A percentile compares a stretch with the other conserved stretches of the same genome.
These are phyloP conservation scores for Drosophila athabasca DNA, from an alignment of 1,140 invertebrate species.

Conservation along the genomic window DNA sequence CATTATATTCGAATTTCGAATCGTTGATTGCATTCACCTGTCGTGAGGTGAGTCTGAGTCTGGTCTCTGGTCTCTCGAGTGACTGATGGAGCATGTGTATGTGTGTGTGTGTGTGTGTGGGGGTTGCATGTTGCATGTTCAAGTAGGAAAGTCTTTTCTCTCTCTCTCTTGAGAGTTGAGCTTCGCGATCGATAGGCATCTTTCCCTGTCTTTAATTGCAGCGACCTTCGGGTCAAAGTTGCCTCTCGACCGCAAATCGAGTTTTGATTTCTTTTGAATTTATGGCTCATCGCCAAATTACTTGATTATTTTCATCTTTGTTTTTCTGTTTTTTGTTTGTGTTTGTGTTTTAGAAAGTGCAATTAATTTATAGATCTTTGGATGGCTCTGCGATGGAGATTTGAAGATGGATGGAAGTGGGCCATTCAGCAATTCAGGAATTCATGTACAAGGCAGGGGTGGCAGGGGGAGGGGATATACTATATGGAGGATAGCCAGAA, in stretches of 20 bases:
- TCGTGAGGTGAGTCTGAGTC: conserved; percentile 33
- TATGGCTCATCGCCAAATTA: conserved; percentile 44
- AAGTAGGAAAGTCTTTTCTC: conserved; percentile 23
- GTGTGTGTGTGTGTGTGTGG: conserved; percentile 3
- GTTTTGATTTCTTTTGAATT: conserved; percentile 42
- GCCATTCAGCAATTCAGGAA: too few species aligned
- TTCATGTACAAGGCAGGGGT: too few species aligned
- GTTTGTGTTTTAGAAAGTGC: conserved; percentile 47
- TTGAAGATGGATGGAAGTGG: not conserved
- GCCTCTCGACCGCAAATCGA: conserved; percentile 38
- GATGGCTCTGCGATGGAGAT: conserved; percentile 17
- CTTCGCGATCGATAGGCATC: too few species aligned
- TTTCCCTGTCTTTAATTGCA: conserved; percentile 44
- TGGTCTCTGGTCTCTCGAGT: too few species aligned
- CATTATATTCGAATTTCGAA: conserved; percentile 32
- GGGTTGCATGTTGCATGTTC: conserved; percentile 49
- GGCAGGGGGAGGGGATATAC: too few species aligned
- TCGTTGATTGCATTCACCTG: conserved; percentile 61
- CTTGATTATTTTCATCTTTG: conserved; percentile 60
- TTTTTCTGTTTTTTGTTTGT: conserved; percentile 19
- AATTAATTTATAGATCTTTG: conserved; percentile 47
- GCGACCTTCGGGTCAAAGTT: conserved; percentile 32
- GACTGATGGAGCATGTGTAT: too few species aligned
- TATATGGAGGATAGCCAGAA: too few species aligned
- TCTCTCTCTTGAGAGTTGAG: not conserved